Base-by-base conservation (phyloP, 2,113 vertebrate genomes). In the Oreotragus oreotragus region DNA sequence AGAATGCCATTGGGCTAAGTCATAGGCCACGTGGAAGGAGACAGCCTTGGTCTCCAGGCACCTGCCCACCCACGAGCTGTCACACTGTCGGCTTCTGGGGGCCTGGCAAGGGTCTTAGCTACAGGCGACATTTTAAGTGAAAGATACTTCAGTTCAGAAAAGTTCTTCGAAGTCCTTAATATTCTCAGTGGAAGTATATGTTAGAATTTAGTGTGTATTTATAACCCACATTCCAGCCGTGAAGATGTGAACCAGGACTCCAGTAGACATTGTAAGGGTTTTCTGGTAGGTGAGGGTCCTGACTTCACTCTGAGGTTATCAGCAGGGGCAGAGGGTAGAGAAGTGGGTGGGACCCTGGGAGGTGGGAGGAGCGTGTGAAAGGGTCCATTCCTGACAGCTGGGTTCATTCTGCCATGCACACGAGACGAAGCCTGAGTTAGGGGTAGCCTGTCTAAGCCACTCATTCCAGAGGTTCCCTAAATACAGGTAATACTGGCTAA, bases 1-100 rank as follows among this genome's bases (percentile, higher is more conserved):
- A 47, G 43, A 98, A 97, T 97, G 87, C 95, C 95, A 92, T 90
- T 98, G 97, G 88, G 96, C 97, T 87, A 97, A 96, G 93, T 96
- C 80, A 64, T 92, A 51, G 94, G 91, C 84, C 45, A 36, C 84
- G 66, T 92, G 36, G 84, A 94, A 98, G 53, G 97, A 96, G 76
- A 23, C 30, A 55, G 76, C 57, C 91, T 98, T 94, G 94, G 97
- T 97, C 97, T 98, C 70, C 49, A 95, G 98, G 98, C 36, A 3
- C 62, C 27, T 51, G 13, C 47, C 30, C 6, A 7, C 30, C 19
- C 8, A 14, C 2, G 4, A 76, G 23, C 2, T 55, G 3, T 30
- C 60, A 19, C 47, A 95, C 57, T 96, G 55, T 97, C 92, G 96
- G 92, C 93, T 98, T 98, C 96, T 96, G 30, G 97, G 96, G 98